Evolutionary conservation across 2,113 vertebrate species (phyloP), one percentile per base, ranked within the genome.

Genomic region (Dunckerocampus dactyliophorus): DNA sequence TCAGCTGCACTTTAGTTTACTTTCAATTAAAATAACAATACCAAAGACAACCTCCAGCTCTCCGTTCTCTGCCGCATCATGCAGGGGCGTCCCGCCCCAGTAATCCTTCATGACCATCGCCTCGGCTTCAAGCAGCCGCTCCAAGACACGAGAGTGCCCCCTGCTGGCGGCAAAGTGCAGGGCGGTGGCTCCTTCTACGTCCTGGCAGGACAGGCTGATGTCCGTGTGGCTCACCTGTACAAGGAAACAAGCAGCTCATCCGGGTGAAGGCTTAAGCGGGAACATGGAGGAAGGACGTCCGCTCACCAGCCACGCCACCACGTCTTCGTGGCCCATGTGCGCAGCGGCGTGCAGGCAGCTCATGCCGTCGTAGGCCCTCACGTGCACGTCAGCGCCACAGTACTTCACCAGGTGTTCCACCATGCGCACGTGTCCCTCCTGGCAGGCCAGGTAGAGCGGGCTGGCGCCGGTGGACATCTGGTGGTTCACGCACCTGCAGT

Each of bases 121-220:
- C 1, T 92, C 92, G 84, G 91, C 75, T 11, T 82, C 75, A 56
- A 93, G 82, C 24, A 95, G 89, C 15, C 83, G 82, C 63, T 94
- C 90, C 19, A 93, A 84, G 56, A 93, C 90, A 46, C 88, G 82
- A 3, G 75, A 83, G 74, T 94, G 92, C 59, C 93, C 93, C 1
- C 91, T 90, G n/a, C 92, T 92, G 66, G 94, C 92, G 1, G 94
- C 92, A 52, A 93, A 95, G 73, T 95, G 93, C 62, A 95, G 82
- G 14, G 90, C 92, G 0, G 93, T 94, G 0, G 91, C 90, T 58
- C 94, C 93, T 15, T 94, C 92, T 0, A 81, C 76, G 61, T 95
- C 93, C 72, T 81, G 86, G 2, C 81, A 79, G 0, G 83, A 85
- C 59, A 92, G 78, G 71, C 82, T 63, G 1, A 91, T 59, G 5